A percentile compares a stretch with the other conserved stretches of the same genome.
Conservation (phyloP, 2,797 vertebrate species). For the Cetoscarus ocellatus region DNA sequence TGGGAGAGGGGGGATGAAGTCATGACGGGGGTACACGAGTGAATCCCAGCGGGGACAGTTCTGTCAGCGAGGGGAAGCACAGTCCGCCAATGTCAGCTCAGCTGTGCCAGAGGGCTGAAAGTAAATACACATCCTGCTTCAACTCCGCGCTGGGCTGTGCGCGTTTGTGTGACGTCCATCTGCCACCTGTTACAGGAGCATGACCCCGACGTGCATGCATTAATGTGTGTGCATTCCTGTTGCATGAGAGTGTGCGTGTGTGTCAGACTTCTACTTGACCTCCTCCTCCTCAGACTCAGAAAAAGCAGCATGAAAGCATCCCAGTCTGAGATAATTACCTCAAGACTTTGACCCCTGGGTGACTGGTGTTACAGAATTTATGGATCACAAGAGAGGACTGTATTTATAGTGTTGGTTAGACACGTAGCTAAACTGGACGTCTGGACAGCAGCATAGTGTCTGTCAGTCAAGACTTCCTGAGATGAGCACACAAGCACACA, state of each 20-base stretch:
- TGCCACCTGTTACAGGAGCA: slow-evolving; percentile 65
- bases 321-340: slow-evolving; percentile 65
- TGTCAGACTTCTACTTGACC: slow-evolving; percentile 17
- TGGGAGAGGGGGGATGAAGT: slow-evolving; percentile 54
- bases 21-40: slow-evolving; percentile 50
- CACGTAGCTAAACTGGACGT: slow-evolving; percentile 54
- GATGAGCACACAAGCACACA: slow-evolving; percentile 39
- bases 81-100: slow-evolving; percentile 60
- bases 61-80: slow-evolving; percentile 57
- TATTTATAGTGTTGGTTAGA: slow-evolving; percentile 74
- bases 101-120: slow-evolving; percentile 58
- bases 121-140: slow-evolving; percentile 56
- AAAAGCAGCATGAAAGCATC: slow-evolving; percentile 54
- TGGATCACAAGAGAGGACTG: slow-evolving; percentile 62
- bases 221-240: slow-evolving; percentile 33
- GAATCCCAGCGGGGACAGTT: slow-evolving; percentile 59
- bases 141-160: slow-evolving; percentile 20
- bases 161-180: slow-evolving; percentile 22
- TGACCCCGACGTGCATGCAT: slow-evolving; percentile 39
- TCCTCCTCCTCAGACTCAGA: slow-evolving; percentile 23
- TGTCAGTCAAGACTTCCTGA: slow-evolving; percentile 54
- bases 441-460: slow-evolving; percentile 53
- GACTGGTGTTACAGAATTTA: slow-evolving; percentile 65
- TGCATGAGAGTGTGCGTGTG: slow-evolving; percentile 1
- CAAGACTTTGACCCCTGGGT: slow-evolving; percentile 58